Base-by-base conservation (phyloP, 2,797 vertebrate genomes). In the Sebastes ruberrimus region DNA sequence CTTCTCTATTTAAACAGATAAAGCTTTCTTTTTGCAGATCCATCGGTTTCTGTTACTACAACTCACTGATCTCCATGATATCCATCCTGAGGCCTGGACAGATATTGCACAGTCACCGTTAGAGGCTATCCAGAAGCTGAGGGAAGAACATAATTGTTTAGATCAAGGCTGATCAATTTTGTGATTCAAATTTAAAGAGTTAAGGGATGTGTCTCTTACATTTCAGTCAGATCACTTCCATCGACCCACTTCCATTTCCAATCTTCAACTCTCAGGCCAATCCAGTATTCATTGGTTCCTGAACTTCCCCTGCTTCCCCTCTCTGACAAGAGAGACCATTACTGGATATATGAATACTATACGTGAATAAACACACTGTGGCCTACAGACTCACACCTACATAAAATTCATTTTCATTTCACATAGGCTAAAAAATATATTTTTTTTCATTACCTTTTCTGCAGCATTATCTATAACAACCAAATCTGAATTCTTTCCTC, bases 191-290 rank as follows among this genome's bases (percentile, higher is more conserved):
- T 69, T 38, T 38, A 38, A 38, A 38, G 35, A 38, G 5, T 77
- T 30, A 35, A 23, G 8, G 9, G 28, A 38, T 20, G 9, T 35
- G 49, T 77, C 4, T 78, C 25, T 25, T 78, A 93, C 93, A 2
- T 20, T 1, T 18, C 0, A 18, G 0, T 27, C 27, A 0, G 27
- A 4, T 16, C 0, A 14, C 23, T 69, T 28, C 88, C 89, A 71
- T 84, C 52, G 4, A 76, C 4, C 93, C 94, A 94, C 59, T 72
- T 75, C 92, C 93, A 94, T 20, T 1, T 56, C 14, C 13, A 13
- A 2, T 25, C 3, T 32, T 52, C 28, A 60, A 42, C 60, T 65
- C 7, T 78, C 49, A 94, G 85, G 7, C 92, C 92, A 5, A 92
- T 89, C 92, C 93, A 95, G 87, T 89, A 92, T 7, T 72, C 88